These are phyloP conservation scores for Colletes gigas DNA, from an alignment of 1,140 invertebrate genomes.

Conservation along the genomic window DNA sequence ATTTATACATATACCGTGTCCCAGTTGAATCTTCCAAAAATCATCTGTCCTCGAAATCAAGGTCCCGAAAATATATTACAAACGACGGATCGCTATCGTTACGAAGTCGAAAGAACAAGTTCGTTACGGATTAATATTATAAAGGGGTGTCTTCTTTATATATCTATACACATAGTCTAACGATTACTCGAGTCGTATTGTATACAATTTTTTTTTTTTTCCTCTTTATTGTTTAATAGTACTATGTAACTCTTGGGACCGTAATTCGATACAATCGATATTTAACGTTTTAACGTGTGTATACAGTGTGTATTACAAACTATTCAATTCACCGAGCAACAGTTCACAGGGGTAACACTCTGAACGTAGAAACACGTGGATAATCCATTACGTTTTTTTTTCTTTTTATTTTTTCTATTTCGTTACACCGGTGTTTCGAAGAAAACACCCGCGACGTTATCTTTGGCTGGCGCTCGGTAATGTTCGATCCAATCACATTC, in stretches of 20 bases:
- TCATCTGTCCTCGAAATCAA: constrained; percentile 38
- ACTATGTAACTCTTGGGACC: constrained; percentile 47
- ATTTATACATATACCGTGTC: constrained; percentile 23
- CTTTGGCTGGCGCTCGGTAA: not conserved
- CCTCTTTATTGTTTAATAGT: constrained; percentile 60
- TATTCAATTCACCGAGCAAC: constrained; percentile 76
- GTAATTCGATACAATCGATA: constrained; percentile 63
- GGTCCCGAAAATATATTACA: constrained; percentile 56
- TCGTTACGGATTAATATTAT: constrained; percentile 36
- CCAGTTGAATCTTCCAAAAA: constrained; percentile 10
- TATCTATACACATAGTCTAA: constrained; percentile 63
- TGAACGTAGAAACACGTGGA: constrained; percentile 59
- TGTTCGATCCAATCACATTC: not conserved
- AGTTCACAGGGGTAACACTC: constrained; percentile 64
- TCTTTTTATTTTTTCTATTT: not conserved
- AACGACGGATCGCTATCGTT: constrained; percentile 52
- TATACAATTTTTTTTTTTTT: constrained; percentile 51
- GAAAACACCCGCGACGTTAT: not conserved
- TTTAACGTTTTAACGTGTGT: constrained; percentile 67
- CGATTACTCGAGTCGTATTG: constrained; percentile 62
- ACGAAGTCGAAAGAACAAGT: constrained; percentile 49
- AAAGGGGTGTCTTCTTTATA: constrained; percentile 34
- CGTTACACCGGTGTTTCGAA: not conserved
- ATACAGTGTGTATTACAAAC: constrained; percentile 70
- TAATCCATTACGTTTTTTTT: constrained; percentile 16